Conservation (phyloP, 2,797 vertebrate species). For the Macrochelys suwanniensis region DNA sequence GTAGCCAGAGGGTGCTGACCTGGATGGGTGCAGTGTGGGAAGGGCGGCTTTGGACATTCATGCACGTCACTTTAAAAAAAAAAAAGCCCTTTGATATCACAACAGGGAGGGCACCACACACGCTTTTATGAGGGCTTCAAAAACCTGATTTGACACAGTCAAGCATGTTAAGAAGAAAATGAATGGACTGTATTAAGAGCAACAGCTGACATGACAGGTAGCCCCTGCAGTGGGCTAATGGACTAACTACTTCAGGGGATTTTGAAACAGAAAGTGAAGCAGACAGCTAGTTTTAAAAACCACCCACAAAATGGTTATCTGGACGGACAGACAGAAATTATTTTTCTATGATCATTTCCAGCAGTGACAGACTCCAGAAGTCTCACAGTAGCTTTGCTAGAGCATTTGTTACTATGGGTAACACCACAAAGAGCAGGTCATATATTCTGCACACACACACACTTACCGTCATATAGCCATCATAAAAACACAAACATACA, state of each 20-base stretch:
- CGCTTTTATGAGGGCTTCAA: neutral
- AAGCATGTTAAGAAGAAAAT: conserved; percentile 8
- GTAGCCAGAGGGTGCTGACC: neutral
- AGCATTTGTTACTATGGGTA: neutral
- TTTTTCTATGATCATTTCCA: neutral
- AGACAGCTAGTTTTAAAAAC: neutral
- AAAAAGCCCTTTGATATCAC: neutral
- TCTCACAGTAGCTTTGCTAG: neutral
- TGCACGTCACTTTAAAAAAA: neutral
- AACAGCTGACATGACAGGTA: conserved; percentile 64
- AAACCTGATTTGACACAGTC: neutral
- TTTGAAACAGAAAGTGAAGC: conserved; percentile 43
- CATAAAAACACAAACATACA: neutral
- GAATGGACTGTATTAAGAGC: conserved; percentile 6
- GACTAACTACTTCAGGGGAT: conserved; percentile 29
- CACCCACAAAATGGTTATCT: neutral
- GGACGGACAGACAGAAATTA: neutral
- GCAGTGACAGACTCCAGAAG: neutral
- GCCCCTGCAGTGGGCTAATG: conserved; percentile 64
- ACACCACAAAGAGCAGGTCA: neutral
- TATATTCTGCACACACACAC: neutral
- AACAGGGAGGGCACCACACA: neutral
- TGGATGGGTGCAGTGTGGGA: neutral
- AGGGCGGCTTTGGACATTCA: neutral
- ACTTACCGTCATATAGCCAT: neutral